Base-by-base conservation (phyloP, 1,140 invertebrate genomes). In the Drosophila lini region DNA sequence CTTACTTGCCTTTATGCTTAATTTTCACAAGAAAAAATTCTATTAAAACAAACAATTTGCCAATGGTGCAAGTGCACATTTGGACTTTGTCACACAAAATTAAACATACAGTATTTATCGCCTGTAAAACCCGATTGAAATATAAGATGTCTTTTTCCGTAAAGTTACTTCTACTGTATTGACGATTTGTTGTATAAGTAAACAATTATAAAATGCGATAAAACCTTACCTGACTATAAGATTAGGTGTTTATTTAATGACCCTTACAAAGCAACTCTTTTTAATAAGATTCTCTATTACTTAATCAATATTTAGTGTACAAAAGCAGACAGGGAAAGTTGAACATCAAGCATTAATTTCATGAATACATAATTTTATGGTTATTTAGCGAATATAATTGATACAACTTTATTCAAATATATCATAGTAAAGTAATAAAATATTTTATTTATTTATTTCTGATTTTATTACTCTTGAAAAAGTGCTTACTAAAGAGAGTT, bases 11-110 rank as follows among this genome's bases (percentile, higher is more conserved):
- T 34, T 52, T 19, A 19, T 16, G 4, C 8, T 10, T 47, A 7
- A 7, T 13, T 50, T 16, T 7, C 3, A 31, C 25, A 11, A 40
- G 11, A 11, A 0, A 8, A 10, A 22, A 40, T 13, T 19, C 3
- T 19, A 31, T 28, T n/a, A 11, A 6, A 28, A 32, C 5, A 28
- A 60, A 16, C 8, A 34, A 4, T 16, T 63, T 41, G 25, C 19
- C 13, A 60, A 42, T 6, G 11, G 7, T 32, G 11, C 36, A 9
- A 42, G 11, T 13, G 15, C 38, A 13, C 28, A 25, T 10, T 32
- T 42, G 28, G 44, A 41, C 64, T 67, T 67, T 50, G 44, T 7
- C 28, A 9, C 9, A 28, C 6, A 5, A 50, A 67, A 11, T 22
- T 13, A n/a, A 63, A 25, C n/a, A 40, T 13, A 15, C 38, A 60